Evolutionary conservation across 2,888 invertebrate genomes (phyloP), one percentile per base, ranked within the genome.

Genomic region (Drosophila pegasa): DNA sequence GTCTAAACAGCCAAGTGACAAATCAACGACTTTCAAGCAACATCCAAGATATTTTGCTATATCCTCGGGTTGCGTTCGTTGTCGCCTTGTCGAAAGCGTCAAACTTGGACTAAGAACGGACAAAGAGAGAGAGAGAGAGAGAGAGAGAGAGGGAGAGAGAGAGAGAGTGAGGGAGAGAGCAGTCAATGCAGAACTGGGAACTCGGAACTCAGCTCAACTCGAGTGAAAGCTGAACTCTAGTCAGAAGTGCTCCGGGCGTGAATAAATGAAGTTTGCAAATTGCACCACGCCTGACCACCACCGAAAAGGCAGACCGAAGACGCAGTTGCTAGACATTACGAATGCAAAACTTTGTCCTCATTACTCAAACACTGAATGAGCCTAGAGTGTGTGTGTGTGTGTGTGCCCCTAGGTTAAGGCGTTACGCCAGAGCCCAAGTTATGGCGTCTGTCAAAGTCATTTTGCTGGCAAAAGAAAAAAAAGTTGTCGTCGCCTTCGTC

Each of bases 331-430:
- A 63, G 64, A 73, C 87, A 83, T 88, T 86, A 73, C 71, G 71
- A 83, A 88, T 88, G 83, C 83, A 88, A 84, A 85, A 88, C 87
- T 85, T 85, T 85, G 87, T 89, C 85, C 89, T 85, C 87, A 84
- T 85, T 85, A 84, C 85, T 84, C 69, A 77, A 66, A 69, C 43
- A 59, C 65, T 77, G 67, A 45, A 62, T 58, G 45, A 57, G 18
- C 57, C 43, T 10, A 38, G 18, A 25, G 27, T 45, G 27, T 29
- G 29, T 38, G 35, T n/a, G 47, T 57, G 55, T 63, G 47, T 62
- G 74, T 55, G 47, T 54, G 71, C 79, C 80, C 75, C 76, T 80
- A 68, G 84, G 84, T 88, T 87, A 87, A 88, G 89, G 82, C 82
- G 88, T 88, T 87, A 74, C 84, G 77, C 62, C 70, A 57, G 67